Conservation (phyloP, 1,140 invertebrate species). For the Pogonus chalceus region DNA sequence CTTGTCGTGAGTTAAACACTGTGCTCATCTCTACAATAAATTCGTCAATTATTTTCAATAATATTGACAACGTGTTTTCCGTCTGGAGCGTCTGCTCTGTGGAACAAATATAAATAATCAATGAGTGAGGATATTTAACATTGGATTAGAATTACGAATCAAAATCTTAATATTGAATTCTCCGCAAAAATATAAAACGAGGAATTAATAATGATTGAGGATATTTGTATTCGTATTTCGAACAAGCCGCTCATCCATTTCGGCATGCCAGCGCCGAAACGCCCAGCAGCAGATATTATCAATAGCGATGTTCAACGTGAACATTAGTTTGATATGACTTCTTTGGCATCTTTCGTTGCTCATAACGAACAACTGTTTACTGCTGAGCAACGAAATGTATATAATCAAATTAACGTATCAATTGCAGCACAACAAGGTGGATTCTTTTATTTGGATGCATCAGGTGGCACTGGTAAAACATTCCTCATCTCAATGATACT, state of each 20-base stretch:
- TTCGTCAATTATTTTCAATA: neutral
- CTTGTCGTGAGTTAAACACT: constrained; percentile 27
- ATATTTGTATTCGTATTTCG: too few relatives aligned
- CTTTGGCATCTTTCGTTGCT: constrained; percentile 23
- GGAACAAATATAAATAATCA: neutral
- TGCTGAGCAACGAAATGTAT: constrained; percentile 23
- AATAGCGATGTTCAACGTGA: too few relatives aligned
- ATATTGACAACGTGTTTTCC: neutral
- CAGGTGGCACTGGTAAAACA: neutral
- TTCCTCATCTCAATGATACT: neutral
- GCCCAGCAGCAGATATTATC: too few relatives aligned
- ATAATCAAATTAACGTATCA: neutral
- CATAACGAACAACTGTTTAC: constrained; percentile 24
- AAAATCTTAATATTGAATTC: too few relatives aligned
- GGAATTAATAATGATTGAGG: too few relatives aligned
- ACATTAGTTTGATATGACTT: too few relatives aligned
- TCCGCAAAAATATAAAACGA: too few relatives aligned
- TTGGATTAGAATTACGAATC: too few relatives aligned
- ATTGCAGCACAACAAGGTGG: neutral
- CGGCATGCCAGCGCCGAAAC: too few relatives aligned
- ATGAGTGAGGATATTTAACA: neutral
- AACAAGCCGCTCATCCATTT: too few relatives aligned
- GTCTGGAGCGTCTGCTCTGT: neutral
- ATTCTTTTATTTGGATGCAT: neutral
- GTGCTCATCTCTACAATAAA: neutral